These are phyloP conservation scores for Drosophila borborema DNA, from an alignment of 2,888 invertebrate genomes.

Conservation along the genomic window DNA sequence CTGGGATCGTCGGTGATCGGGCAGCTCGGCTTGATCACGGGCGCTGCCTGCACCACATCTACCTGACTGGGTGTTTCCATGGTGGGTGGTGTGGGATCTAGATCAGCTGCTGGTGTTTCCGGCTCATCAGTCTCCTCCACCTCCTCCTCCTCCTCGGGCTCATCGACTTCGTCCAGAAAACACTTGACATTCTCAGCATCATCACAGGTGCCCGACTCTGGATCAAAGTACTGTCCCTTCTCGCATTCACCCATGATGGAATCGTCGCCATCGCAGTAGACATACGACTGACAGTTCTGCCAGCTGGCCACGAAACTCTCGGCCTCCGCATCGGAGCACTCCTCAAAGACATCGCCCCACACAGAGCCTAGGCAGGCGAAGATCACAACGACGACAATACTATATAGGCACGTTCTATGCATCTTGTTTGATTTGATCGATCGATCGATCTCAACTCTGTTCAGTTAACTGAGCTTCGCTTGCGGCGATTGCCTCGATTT, in stretches of 20 bases:
- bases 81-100: conserved; percentile 45
- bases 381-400: conserved; percentile 12
- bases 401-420: conserved; percentile 41
- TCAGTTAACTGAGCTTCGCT: conserved; percentile 48
- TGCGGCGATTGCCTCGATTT: conserved; percentile 37
- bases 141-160: conserved; percentile 37
- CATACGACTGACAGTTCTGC: conserved; percentile 76
- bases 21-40: conserved; percentile 69
- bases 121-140: conserved; percentile 26
- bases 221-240: conserved; percentile 74
- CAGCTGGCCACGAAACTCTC: conserved; percentile 72
- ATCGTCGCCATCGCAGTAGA: conserved; percentile 80
- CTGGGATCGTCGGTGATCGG: conserved; percentile 76
- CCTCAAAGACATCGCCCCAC: conserved; percentile 53
- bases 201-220: conserved; percentile 71
- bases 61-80: conserved; percentile 48
- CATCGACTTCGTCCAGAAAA: conserved; percentile 67
- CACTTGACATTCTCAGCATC: conserved; percentile 70
- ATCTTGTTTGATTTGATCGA: conserved; percentile 30
- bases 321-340: conserved; percentile 65
- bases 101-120: conserved; percentile 22
- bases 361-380: background rate
- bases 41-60: conserved; percentile 60
- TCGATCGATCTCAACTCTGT: conserved; percentile 23
- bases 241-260: conserved; percentile 77